phyloP scores from a whole-genome alignment of 2,888 invertebrate species.

The Miltochrista miniata region DNA sequence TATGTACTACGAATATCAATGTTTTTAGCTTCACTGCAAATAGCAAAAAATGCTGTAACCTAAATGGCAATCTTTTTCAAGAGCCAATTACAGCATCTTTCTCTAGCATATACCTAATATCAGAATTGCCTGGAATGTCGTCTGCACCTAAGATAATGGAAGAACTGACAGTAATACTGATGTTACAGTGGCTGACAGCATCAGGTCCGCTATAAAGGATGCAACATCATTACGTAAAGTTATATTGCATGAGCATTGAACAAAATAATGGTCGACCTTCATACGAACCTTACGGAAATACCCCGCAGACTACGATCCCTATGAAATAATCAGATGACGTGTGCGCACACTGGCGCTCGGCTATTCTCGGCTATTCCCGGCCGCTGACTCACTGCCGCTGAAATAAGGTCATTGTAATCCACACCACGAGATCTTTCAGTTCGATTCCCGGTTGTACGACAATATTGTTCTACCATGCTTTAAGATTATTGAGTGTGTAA shows the following conservation, averaged over 20 bases:
- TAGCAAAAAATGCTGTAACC: too few species aligned
- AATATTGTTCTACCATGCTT: neutral
- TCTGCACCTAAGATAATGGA: too few species aligned
- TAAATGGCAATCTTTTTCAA: too few species aligned
- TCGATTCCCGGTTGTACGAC: slow-evolving; percentile 29
- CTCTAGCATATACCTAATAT: too few species aligned
- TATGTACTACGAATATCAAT: too few species aligned
- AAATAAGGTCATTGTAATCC: slow-evolving; percentile 65
- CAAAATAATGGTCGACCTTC: slow-evolving; percentile 27
- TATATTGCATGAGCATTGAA: neutral
- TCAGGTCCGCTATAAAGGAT: too few species aligned
- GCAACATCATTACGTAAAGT: neutral
- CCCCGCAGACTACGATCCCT: slow-evolving; percentile 4
- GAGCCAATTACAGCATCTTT: too few species aligned
- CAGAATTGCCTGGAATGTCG: too few species aligned
- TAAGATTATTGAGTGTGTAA: neutral
- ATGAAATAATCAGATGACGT: slow-evolving; percentile 24
- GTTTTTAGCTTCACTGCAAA: too few species aligned
- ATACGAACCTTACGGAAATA: slow-evolving; percentile 5
- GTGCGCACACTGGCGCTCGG: slow-evolving; percentile 22
- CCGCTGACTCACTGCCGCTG: slow-evolving; percentile 49
- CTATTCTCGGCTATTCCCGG: slow-evolving; percentile 37
- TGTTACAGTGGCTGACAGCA: too few species aligned
- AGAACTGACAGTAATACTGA: too few species aligned
- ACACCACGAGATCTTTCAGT: slow-evolving; percentile 45